Percentiles rank a stretch among this genome's conserved stretches.
Evolutionary conservation across 2,797 vertebrate genomes (phyloP).

Genomic region (Columba guinea): DNA sequence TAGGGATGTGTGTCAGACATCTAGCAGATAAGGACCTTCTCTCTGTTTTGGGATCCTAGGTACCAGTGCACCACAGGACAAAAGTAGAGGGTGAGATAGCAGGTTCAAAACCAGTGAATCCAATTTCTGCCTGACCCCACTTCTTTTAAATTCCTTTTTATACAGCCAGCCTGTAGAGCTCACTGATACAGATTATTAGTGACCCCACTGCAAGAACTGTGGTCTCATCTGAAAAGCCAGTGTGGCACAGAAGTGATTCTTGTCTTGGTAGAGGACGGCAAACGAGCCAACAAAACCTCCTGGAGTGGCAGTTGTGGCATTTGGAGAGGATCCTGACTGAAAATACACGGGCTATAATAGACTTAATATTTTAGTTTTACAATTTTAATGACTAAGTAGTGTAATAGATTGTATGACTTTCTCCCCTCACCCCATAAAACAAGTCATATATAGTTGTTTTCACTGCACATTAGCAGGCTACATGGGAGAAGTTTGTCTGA

Average conservation of each 20-base stretch:
- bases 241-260: not conserved
- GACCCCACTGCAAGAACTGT: not conserved
- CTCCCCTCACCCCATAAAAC: rapidly evolving
- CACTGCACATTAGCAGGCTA: not conserved
- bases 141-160: not conserved
- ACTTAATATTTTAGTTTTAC: not conserved
- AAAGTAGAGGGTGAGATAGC: not conserved
- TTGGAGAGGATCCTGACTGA: not conserved
- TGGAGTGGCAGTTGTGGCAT: not conserved
- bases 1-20: not conserved
- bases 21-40: not conserved
- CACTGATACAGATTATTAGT: not conserved
- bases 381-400: not conserved
- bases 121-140: rapidly evolving
- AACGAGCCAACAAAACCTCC: not conserved
- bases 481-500: not conserved
- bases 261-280: not conserved
- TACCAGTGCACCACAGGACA: not conserved
- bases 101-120: not conserved
- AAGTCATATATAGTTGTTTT: not conserved
- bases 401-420: not conserved
- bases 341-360: not conserved
- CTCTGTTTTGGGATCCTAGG: too few species aligned
- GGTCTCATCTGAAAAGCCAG: not conserved
- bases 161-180: not conserved